Evolutionary conservation across 2,888 invertebrate genomes (phyloP).

Genomic region (Polymixis lichenea): DNA sequence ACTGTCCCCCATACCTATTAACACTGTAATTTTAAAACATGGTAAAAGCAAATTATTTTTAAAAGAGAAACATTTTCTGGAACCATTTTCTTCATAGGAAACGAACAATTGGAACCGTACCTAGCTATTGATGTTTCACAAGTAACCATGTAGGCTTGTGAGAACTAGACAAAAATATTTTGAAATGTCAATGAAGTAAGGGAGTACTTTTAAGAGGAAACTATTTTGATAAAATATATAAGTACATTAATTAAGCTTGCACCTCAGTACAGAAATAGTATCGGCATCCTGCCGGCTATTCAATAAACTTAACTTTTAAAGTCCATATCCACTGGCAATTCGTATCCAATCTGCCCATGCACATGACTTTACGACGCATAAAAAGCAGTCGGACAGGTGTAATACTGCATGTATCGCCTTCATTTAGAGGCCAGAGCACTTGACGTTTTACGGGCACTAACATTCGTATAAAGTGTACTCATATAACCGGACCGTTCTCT

Average conservation of each 20-base stretch:
- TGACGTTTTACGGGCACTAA: constrained; percentile 68
- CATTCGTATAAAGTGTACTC: constrained; percentile 63
- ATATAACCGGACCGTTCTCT: constrained; percentile 63
- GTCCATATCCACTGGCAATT: constrained; percentile 21
- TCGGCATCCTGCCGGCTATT: no score
- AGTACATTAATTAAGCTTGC: neutral
- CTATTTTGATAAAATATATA: neutral
- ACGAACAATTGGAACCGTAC: no score
- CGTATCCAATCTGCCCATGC: constrained; percentile 55
- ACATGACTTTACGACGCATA: constrained; percentile 56
- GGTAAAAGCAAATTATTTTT: no score
- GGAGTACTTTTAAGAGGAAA: neutral
- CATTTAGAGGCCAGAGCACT: constrained; percentile 61
- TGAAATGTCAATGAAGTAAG: neutral
- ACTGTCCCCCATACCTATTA: no score
- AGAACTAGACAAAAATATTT: no score
- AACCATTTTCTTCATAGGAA: no score
- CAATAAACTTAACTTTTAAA: constrained; percentile 7
- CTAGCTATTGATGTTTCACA: no score
- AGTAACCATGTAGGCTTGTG: no score
- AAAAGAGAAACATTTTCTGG: no score
- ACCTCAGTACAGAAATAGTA: neutral
- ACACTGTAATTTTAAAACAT: no score
- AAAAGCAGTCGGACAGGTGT: constrained; percentile 65
- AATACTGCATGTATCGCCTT: constrained; percentile 60